A percentile compares a stretch with the other conserved stretches of the same genome.
phyloP scores from a whole-genome alignment of 2,888 invertebrate genomes.

The Melikaiella ostensackeni region DNA sequence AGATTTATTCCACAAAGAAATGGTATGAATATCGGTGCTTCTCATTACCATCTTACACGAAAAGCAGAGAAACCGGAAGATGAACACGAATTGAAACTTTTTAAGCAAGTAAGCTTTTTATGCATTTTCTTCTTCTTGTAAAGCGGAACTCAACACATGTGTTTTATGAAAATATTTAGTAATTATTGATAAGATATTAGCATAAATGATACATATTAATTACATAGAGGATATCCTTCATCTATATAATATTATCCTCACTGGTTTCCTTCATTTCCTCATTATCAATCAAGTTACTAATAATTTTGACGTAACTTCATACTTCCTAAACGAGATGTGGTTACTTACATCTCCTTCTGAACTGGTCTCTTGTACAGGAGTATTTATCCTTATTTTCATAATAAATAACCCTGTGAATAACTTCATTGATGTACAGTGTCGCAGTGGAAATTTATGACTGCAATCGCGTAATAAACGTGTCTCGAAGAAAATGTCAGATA shows the following conservation, averaged over 20 bases:
- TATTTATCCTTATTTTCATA: slow-evolving; percentile 53
- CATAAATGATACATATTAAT: slow-evolving; percentile 16
- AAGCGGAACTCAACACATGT: not conserved
- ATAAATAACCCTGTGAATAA: slow-evolving; percentile 54
- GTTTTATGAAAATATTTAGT: not conserved
- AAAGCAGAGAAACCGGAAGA: not conserved
- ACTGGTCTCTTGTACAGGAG: too few relatives aligned
- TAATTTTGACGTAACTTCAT: too few relatives aligned
- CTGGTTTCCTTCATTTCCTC: too few relatives aligned
- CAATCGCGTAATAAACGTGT: slow-evolving; percentile 58
- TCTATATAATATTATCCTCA: too few relatives aligned
- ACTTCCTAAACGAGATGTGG: too few relatives aligned
- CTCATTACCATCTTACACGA: slow-evolving; percentile 56
- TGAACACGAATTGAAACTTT: slow-evolving; percentile 54
- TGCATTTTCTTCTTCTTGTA: not conserved
- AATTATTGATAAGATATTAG: slow-evolving; percentile 7
- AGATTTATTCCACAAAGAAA: slow-evolving; percentile 64
- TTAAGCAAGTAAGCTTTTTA: slow-evolving; percentile 59
- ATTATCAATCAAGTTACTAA: too few relatives aligned
- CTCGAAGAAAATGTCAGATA: slow-evolving; percentile 21
- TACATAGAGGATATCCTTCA: not conserved
- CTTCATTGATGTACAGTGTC: slow-evolving; percentile 61
- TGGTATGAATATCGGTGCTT: slow-evolving; percentile 58
- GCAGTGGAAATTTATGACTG: slow-evolving; percentile 59
- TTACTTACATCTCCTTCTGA: too few relatives aligned